A percentile compares a stretch with the other conserved stretches of the same genome.
phyloP scores from a whole-genome alignment of 2,113 vertebrate genomes.

The Numida meleagris region DNA sequence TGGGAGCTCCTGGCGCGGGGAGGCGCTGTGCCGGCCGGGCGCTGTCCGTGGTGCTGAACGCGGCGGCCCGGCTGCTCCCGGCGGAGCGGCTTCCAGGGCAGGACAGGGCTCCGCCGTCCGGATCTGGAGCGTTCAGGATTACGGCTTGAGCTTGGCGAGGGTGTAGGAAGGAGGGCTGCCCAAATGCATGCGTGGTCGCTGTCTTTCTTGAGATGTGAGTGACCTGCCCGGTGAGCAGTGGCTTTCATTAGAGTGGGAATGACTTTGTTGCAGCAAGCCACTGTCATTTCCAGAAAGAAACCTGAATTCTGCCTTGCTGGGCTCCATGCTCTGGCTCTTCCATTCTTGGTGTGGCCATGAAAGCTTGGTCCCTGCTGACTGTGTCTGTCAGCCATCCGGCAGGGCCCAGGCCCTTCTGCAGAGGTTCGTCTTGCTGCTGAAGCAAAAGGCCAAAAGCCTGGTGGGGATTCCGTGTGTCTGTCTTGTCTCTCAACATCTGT shows the following conservation, averaged over 20 bases:
- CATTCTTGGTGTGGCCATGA: rapidly evolving
- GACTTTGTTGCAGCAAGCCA: rapidly evolving
- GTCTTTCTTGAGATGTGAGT: rapidly evolving
- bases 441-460: not conserved
- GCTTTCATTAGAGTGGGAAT: rapidly evolving
- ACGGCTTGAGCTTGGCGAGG: too few species aligned
- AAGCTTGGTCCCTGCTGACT: not conserved
- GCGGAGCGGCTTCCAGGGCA: not conserved
- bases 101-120: not conserved
- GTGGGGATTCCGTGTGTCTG: not conserved
- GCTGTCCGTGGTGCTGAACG: not conserved
- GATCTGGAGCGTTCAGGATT: too few species aligned
- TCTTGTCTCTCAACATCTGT: not conserved
- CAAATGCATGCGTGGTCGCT: rapidly evolving
- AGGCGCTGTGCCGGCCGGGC: not conserved
- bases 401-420: not conserved
- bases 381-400: rapidly evolving
- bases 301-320: rapidly evolving
- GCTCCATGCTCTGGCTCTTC: not conserved
- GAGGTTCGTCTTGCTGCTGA: not conserved
- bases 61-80: not conserved
- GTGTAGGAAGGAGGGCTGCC: not conserved
- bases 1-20: not conserved
- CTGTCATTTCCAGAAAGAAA: not conserved
- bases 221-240: rapidly evolving